phyloP scores from a whole-genome alignment of 1,140 invertebrate species.

The Drosophila saltans region DNA sequence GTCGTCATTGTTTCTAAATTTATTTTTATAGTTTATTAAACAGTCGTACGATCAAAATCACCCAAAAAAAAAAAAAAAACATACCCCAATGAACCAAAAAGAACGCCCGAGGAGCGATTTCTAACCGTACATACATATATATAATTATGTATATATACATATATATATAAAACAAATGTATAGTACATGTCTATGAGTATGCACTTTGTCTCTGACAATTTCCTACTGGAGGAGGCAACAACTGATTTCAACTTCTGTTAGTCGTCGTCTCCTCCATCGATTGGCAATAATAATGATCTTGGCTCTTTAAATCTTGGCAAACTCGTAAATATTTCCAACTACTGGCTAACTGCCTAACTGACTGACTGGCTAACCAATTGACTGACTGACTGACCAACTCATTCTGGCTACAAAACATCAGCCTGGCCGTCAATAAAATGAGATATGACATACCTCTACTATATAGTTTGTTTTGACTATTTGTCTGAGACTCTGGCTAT shows the following conservation, averaged over 20 bases:
- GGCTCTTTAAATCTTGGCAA: slow-evolving; percentile 20
- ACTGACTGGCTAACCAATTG: background rate
- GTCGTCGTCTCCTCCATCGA: background rate
- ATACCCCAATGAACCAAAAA: background rate
- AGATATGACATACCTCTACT: slow-evolving; percentile 17
- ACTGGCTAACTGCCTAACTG: background rate
- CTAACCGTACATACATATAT: too few species aligned
- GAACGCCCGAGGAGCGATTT: background rate
- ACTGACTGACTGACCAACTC: background rate
- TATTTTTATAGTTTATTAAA: slow-evolving; percentile 82
- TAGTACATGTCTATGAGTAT: too few species aligned
- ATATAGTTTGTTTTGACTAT: slow-evolving; percentile 75
- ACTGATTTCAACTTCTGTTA: background rate
- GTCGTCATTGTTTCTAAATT: slow-evolving; percentile 81
- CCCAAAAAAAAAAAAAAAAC: background rate
- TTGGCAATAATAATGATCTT: slow-evolving; percentile 20
- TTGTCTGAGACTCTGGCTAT: slow-evolving; percentile 42
- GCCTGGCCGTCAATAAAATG: slow-evolving; percentile 7
- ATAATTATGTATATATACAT: too few species aligned
- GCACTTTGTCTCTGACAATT: too few species aligned
- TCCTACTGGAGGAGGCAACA: too few species aligned
- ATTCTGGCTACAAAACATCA: background rate
- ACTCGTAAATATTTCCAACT: slow-evolving; percentile 14
- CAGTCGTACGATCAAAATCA: slow-evolving; percentile 59
- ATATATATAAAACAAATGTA: too few species aligned